Conservation (phyloP, 2,797 vertebrate species). For the Acipenser oxyrinchus region DNA sequence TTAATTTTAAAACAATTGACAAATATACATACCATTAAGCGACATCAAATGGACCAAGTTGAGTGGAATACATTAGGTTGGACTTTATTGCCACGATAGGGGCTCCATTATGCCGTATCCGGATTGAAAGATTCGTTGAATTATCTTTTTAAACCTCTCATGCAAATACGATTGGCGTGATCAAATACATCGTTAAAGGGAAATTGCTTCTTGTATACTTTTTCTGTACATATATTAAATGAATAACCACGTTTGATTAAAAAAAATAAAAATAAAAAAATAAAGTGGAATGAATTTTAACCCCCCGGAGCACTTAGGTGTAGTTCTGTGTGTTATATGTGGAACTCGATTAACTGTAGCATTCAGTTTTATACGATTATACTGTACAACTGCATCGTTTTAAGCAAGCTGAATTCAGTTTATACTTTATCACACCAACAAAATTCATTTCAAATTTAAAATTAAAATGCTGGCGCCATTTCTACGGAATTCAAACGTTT, state of each 20-base stretch:
- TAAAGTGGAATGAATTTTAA: no score
- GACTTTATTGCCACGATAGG: conserved; percentile 61
- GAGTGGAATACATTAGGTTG: conserved; percentile 52
- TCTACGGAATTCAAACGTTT: no score
- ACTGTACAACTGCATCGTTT: no score
- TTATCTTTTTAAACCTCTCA: conserved; percentile 48
- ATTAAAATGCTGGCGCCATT: no score
- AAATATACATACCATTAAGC: conserved; percentile 70
- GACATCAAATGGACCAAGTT: conserved; percentile 38
- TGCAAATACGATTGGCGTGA: conserved; percentile 40
- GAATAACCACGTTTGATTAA: neutral
- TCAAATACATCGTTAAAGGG: conserved; percentile 19
- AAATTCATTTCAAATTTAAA: no score
- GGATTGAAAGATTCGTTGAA: conserved; percentile 46
- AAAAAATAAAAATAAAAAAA: neutral
- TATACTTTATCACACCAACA: no score
- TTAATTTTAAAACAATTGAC: conserved; percentile 57
- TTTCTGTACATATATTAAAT: conserved; percentile 4
- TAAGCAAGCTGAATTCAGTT: no score
- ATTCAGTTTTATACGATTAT: neutral
- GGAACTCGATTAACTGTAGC: neutral
- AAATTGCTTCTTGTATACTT: conserved; percentile 6
- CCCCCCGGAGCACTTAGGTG: neutral
- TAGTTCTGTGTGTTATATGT: neutral
- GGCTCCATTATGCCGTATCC: conserved; percentile 62